Evolutionary conservation across 2,888 invertebrate species (phyloP), one percentile per base, ranked within the genome.

Genomic region (Tachina lurida): DNA sequence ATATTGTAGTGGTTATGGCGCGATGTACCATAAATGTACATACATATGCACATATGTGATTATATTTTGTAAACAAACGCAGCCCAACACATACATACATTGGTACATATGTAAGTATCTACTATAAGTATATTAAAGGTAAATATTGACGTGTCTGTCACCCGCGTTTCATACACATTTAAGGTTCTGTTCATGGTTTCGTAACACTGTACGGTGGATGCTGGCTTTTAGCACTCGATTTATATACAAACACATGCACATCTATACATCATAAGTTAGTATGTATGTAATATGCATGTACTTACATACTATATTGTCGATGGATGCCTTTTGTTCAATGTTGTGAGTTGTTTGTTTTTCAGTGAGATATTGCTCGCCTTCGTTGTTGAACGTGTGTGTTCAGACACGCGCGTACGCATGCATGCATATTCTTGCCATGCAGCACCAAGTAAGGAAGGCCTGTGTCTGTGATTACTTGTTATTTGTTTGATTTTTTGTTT

Each of bases 371-470:
- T 83, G 77, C 83, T 83, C 77, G 83, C 83, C 77, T 83, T 83
- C 83, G 77, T 77, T 83, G 83, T 83, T 83, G 77, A 83, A 83
- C 83, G 83, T 83, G 75, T 83, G 82, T 83, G 83, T 73, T 83
- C 83, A 83, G 83, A 77, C 83, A 83, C 83, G 83, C 83, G 83
- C 83, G 83, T 83, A 83, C 83, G 83, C 77, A 83, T 83, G 82
- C 76, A 83, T 83, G 83, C 83, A 83, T 83, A 83, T 83, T 77
- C 77, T 76, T 77, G 83, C 60, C 58, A 83, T 77, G 77, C 83
- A 73, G 78, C 78, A 78, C 77, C 77, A 77, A 83, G 83, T 83
- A 73, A 77, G 73, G 67, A 83, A 83, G 83, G 83, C 83, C 52
- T 77, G 77, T 82, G 58, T 81, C 77, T 83, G 65, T 60, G 77